Conservation (phyloP, 2,113 vertebrate genomes). For the Phrynocephalus versicolor region DNA sequence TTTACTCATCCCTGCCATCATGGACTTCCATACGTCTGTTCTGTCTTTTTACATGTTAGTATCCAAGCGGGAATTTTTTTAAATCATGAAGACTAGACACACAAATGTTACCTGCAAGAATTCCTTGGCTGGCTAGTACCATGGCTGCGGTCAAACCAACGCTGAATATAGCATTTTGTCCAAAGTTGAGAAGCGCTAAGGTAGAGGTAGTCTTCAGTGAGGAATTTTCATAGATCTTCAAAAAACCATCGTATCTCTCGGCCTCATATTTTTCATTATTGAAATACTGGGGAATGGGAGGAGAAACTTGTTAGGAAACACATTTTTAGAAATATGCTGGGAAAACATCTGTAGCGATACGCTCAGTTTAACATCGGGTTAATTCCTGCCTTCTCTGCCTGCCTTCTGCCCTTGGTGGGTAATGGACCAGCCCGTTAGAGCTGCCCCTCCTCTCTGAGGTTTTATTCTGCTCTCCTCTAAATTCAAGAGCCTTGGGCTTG, state of each 20-base stretch:
- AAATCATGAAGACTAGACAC: neutral
- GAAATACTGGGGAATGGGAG: conserved; percentile 85
- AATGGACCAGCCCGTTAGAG: neutral
- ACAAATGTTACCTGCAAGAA: conserved; percentile 85
- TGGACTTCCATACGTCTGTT: neutral
- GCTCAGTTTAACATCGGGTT: too few relatives aligned
- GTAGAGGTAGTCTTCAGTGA: conserved; percentile 95
- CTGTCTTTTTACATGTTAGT: too few relatives aligned
- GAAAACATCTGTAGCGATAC: neutral
- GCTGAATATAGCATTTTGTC: conserved; percentile 93
- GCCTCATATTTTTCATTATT: conserved; percentile 98
- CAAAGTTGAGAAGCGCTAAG: conserved; percentile 95
- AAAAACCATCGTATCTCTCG: conserved; percentile 87
- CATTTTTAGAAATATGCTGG: neutral
- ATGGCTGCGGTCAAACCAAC: conserved; percentile 90
- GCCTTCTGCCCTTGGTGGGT: neutral
- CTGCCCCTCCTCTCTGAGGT: neutral
- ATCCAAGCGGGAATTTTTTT: too few relatives aligned
- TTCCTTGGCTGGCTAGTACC: conserved; percentile 94
- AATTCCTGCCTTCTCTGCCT: too few relatives aligned
- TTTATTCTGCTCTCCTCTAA: too few relatives aligned
- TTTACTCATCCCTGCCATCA: neutral
- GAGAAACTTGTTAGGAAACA: neutral
- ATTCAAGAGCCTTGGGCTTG: too few relatives aligned
- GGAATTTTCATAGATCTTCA: conserved; percentile 90